Evolutionary conservation across 2,797 vertebrate species (phyloP).

Genomic region (Oceanodroma leucorhoa): DNA sequence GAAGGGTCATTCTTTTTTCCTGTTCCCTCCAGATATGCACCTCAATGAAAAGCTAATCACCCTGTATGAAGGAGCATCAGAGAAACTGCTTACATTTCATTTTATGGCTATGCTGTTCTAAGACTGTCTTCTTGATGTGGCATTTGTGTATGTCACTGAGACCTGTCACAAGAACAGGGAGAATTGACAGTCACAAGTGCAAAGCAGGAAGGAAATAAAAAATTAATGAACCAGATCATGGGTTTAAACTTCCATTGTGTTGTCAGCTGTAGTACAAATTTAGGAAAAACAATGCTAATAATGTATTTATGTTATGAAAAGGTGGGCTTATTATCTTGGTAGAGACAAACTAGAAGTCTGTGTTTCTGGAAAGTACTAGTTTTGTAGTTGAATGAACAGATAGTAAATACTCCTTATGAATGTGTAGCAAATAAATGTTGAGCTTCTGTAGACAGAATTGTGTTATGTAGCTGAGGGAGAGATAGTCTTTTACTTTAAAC

Average conservation of each 20-base stretch:
- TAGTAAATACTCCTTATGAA: neutral
- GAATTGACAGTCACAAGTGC: neutral
- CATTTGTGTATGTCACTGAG: neutral
- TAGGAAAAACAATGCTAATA: neutral
- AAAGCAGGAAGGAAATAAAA: slow-evolving; percentile 52
- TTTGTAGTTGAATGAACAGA: neutral
- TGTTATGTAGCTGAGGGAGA: neutral
- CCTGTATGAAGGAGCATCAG: neutral
- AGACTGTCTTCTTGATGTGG: neutral
- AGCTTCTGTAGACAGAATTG: neutral
- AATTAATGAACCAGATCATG: slow-evolving; percentile 45
- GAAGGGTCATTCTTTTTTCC: neutral
- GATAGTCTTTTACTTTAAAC: neutral
- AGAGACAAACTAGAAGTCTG: neutral
- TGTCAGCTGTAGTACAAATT: neutral
- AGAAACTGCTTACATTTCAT: neutral
- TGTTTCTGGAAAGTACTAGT: neutral
- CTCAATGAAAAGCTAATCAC: neutral
- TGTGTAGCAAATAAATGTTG: neutral
- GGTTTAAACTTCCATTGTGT: slow-evolving; percentile 20
- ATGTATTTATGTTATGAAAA: neutral
- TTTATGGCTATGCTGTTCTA: neutral
- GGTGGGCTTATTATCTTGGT: neutral
- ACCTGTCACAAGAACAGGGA: neutral
- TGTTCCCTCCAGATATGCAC: neutral